A percentile compares a stretch with the other conserved stretches of the same genome.
phyloP scores from a whole-genome alignment of 2,797 vertebrate genomes.

The Hylomyscus alleni region DNA sequence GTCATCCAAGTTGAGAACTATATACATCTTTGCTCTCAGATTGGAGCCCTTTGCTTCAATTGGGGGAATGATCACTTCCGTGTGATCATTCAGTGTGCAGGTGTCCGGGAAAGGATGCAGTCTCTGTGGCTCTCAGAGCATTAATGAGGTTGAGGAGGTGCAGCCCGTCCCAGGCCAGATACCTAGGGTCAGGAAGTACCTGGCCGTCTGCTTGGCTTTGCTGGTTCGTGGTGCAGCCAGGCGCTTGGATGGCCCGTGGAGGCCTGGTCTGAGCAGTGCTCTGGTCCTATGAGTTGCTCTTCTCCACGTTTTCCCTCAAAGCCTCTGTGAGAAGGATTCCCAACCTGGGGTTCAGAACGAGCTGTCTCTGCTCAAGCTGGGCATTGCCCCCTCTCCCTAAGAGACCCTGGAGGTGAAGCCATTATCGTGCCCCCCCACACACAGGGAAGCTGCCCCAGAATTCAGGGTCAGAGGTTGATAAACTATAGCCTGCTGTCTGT shows the following conservation, averaged over 20 bases:
- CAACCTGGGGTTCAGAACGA: background rate
- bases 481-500: background rate
- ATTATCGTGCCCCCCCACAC: background rate
- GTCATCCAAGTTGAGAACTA: background rate
- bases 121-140: background rate
- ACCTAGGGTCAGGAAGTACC: background rate
- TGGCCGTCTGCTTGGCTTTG: conserved; percentile 30
- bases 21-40: background rate
- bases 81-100: background rate
- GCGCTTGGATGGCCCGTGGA: background rate
- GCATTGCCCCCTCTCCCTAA: background rate
- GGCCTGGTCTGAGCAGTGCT: background rate
- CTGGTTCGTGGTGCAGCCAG: background rate
- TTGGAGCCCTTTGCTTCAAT: conserved; percentile 24
- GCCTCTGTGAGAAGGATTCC: background rate
- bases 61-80: background rate
- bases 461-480: conserved; percentile 62
- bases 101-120: background rate
- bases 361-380: background rate
- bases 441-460: background rate
- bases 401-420: background rate
- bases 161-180: background rate
- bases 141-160: background rate
- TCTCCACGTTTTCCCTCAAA: background rate
- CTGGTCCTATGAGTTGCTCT: background rate